Evolutionary conservation across 2,888 invertebrate species (phyloP), one percentile per base, ranked within the genome.

Genomic region (Eilema caniola): DNA sequence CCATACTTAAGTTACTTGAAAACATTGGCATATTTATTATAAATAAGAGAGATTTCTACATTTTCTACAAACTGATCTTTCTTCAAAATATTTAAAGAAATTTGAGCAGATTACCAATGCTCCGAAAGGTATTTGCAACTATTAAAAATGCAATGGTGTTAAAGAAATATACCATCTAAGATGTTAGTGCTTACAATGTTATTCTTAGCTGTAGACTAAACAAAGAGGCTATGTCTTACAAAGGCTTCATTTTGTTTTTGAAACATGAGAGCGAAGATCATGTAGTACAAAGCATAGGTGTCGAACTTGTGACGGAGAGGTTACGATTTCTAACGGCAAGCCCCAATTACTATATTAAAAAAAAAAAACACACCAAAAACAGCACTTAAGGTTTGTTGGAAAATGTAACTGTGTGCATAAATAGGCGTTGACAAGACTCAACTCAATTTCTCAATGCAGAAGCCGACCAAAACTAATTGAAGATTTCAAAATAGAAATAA

Each of bases 121-220:
- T 66, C 25, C 23, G 33, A 62, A 57, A 66, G 41, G 24, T 37
- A 62, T 62, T 25, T 66, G 20, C 62, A 28, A 31, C 41, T 24
- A 37, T 70, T n/a, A 28, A 59, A 47, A 59, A 16, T 70, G 62
- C n/a, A 31, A 24, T 53, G 25, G 80, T 77, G 71, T 11, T 61
- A 69, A 75, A 69, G 72, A 77, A 62, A 74, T 72, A 65, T 63
- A 73, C 69, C 66, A 65, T 61, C 7, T 41, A 64, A 62, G 60
- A 57, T 23, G 61, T 47, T 33, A 47, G 41, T n/a, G 67, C 53
- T 68, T 24, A 25, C 59, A 7, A 1, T 57, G 23, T 24, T 66
- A 66, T 33, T 66, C 33, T 80, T 70, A 67, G 71, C 28, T 61
- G 62, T 70, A 81, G 79, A 79, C 80, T 79, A 77, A 80, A 80